Percentiles rank a stretch among this genome's conserved stretches.
Evolutionary conservation across 1,140 invertebrate genomes (phyloP).

Genomic region (Holcopasites calliopsidis): DNA sequence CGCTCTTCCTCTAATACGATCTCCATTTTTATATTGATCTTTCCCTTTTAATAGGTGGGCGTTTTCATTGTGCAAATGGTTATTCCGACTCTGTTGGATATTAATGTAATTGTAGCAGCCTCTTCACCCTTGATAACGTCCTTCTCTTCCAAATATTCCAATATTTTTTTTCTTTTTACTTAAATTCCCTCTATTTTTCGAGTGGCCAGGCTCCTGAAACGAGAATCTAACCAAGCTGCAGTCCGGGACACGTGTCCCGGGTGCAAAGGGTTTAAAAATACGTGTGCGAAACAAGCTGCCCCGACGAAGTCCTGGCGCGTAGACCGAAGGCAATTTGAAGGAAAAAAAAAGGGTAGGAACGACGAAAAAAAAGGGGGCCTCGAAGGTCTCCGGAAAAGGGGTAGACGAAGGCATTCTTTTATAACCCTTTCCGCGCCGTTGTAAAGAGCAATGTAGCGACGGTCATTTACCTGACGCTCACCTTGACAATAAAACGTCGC

Average conservation of each 20-base stretch:
- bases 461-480: slow-evolving; percentile 56
- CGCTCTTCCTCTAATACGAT: background rate
- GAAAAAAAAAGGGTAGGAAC: background rate
- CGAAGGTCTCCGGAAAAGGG: slow-evolving; percentile 30
- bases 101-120: background rate
- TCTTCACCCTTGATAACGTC: background rate
- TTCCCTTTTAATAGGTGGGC: background rate
- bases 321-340: background rate
- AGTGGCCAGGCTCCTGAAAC: too few species aligned
- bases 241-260: slow-evolving; percentile 30
- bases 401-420: slow-evolving; percentile 58
- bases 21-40: slow-evolving; percentile 17
- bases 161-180: too few species aligned
- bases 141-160: background rate
- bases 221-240: too few species aligned
- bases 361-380: background rate
- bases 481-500: slow-evolving; percentile 67
- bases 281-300: background rate
- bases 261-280: slow-evolving; percentile 32
- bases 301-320: too few species aligned
- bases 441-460: slow-evolving; percentile 35
- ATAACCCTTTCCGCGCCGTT: slow-evolving; percentile 66
- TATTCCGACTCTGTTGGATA: too few species aligned
- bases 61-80: too few species aligned
- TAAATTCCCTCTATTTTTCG: too few species aligned